Base-by-base conservation (phyloP, 2,888 invertebrate species). In the Apeira syringaria region DNA sequence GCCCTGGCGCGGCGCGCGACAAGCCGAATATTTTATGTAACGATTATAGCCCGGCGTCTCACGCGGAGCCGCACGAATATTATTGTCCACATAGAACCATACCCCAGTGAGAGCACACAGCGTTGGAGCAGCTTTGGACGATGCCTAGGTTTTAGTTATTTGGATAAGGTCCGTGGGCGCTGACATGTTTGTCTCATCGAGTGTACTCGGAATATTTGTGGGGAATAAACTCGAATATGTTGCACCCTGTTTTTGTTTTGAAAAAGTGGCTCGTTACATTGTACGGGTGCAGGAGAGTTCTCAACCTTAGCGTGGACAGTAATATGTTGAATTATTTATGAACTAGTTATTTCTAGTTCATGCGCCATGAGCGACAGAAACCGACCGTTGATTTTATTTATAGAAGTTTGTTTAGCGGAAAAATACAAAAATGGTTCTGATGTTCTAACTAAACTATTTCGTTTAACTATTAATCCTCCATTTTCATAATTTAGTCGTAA, bases 11-110 rank as follows among this genome's bases (percentile, higher is more conserved):
- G 34, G 46, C 37, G 34, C 40, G 46, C 40, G 39, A 40, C 45
- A 29, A 30, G 7, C 29, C 41, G 47, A 57, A 54, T 57, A 57
- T 54, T 57, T 57, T 54, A 57, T 54, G 54, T 44, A 46, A 49
- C 57, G 49, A 53, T 54, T 57, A 57, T 51, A 34, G 52, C 41
- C 26, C 33, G 29, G 38, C 35, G 42, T 34, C 37, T 44, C 26
- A 12, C 17, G 10, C 8, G 18, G 5, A 18, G 28, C 12, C 17
- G 31, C 31, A 40, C 34, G 36, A 41, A 33, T 31, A 41, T 44
- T 41, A 34, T 18, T 33, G 28, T 8, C 28, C 0, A 1, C 8
- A 9, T 5, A 5, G 3, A 7, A 38, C 30, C 13, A 10, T 38
- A 30, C 30, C 30, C 8, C 28, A 25, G 25, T 25, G 3, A 12